Conservation (phyloP, 2,888 invertebrate species). For the Plagodis dolabraria region DNA sequence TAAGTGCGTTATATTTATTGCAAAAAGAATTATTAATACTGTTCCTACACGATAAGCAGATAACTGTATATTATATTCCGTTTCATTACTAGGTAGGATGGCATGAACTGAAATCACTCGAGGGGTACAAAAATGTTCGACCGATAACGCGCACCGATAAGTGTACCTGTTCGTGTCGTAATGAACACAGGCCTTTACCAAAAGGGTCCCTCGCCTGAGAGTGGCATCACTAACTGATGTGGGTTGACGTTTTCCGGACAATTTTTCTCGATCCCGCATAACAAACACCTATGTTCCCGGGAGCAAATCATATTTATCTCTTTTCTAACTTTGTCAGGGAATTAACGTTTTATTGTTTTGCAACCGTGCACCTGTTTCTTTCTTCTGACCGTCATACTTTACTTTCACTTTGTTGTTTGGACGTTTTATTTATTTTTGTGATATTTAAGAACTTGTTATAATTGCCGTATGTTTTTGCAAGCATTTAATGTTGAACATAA, state of each 20-base stretch:
- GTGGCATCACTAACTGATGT: conserved; percentile 53
- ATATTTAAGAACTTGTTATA: no score
- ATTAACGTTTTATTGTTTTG: conserved; percentile 8
- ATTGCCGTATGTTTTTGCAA: no score
- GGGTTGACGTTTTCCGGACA: conserved; percentile 59
- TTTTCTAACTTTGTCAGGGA: conserved; percentile 8
- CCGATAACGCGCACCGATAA: conserved; percentile 34
- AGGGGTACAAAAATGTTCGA: conserved; percentile 22
- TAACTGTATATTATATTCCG: no score
- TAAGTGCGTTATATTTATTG: no score
- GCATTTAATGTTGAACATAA: no score
- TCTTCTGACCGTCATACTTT: background rate
- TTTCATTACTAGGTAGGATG: background rate
- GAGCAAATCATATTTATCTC: conserved; percentile 19
- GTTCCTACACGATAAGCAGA: no score
- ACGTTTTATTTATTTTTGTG: no score
- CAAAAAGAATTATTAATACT: no score
- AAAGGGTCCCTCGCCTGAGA: conserved; percentile 46
- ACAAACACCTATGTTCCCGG: conserved; percentile 34
- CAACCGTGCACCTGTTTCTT: conserved; percentile 4
- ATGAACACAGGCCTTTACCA: conserved; percentile 42
- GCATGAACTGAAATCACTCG: conserved; percentile 9
- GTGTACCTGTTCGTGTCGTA: conserved; percentile 43
- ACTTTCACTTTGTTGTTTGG: no score
- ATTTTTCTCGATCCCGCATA: conserved; percentile 43